Percentiles rank a stretch among this genome's conserved stretches.
These are phyloP conservation scores for Drosophila auraria DNA, from an alignment of 1,140 invertebrate genomes.

Conservation along the genomic window DNA sequence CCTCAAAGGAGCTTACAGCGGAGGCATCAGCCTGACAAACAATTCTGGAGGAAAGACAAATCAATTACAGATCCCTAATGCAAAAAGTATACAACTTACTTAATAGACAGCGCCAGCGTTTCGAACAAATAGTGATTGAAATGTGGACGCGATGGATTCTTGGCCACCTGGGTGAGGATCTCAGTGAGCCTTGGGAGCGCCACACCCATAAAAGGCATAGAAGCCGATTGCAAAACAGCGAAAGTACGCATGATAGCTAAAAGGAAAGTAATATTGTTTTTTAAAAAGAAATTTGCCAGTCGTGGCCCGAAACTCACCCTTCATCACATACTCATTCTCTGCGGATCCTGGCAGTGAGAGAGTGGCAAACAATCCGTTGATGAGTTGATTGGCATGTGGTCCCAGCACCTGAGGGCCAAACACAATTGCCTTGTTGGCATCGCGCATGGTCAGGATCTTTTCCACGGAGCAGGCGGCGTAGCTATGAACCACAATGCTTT, in stretches of 20 bases:
- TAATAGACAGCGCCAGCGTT: slow-evolving; percentile 94
- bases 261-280: slow-evolving; percentile 59
- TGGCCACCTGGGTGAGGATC: slow-evolving; percentile 93
- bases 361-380: slow-evolving; percentile 91
- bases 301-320: slow-evolving; percentile 87
- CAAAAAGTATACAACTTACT: slow-evolving; percentile 76
- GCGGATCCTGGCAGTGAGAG: slow-evolving; percentile 90
- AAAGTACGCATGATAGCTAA: slow-evolving; percentile 95
- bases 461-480: slow-evolving; percentile 97
- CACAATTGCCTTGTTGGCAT: slow-evolving; percentile 86
- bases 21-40: slow-evolving; percentile 92
- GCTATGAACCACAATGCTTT: slow-evolving; percentile 95
- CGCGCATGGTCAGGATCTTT: slow-evolving; percentile 92
- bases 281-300: neutral
- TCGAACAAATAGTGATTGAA: slow-evolving; percentile 99
- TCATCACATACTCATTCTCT: slow-evolving; percentile 99
- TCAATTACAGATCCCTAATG: neutral
- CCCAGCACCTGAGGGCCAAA: slow-evolving; percentile 85
- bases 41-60: slow-evolving; percentile 85
- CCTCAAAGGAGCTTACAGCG: slow-evolving; percentile 95
- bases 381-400: slow-evolving; percentile 89
- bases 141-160: slow-evolving; percentile 98
- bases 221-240: slow-evolving; percentile 91
- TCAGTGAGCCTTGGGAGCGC: slow-evolving; percentile 93
- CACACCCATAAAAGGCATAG: slow-evolving; percentile 92